Percentiles rank a stretch among this genome's conserved stretches.
Conservation (phyloP, 2,888 invertebrate genomes). For the Helobdella robusta region DNA sequence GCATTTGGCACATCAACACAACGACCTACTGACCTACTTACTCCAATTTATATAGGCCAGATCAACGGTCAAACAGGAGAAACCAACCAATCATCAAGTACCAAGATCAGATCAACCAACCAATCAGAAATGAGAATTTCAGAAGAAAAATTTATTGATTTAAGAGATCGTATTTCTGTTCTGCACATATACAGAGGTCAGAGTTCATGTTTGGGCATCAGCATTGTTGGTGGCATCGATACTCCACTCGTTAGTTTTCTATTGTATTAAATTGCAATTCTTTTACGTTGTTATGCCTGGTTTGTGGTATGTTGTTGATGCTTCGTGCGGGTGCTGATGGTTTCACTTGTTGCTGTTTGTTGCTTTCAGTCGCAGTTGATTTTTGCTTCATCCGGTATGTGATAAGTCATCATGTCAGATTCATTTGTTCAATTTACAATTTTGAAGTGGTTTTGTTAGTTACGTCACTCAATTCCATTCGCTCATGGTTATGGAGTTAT, state of each 20-base stretch:
- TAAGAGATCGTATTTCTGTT: constrained; percentile 20
- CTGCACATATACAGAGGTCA: constrained; percentile 26
- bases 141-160: constrained; percentile 12
- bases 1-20: neutral
- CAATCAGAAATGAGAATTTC: constrained; percentile 8
- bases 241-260: constrained; percentile 50
- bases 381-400: no score
- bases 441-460: no score
- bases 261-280: no score
- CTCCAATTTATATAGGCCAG: constrained; percentile 17
- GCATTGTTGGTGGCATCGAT: constrained; percentile 52
- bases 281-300: no score
- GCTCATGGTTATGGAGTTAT: no score
- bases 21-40: constrained; percentile 1
- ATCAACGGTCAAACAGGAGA: constrained; percentile 5
- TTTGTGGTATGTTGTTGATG: no score
- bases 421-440: no score
- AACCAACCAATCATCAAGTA: constrained; percentile 17
- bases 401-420: no score
- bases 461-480: no score
- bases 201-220: constrained; percentile 45
- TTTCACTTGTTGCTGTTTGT: no score
- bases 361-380: no score
- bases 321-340: no score
- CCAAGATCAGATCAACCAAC: constrained; percentile 14